These are phyloP conservation scores for Calameuta filiformis DNA, from an alignment of 2,888 invertebrate genomes.

Conservation along the genomic window DNA sequence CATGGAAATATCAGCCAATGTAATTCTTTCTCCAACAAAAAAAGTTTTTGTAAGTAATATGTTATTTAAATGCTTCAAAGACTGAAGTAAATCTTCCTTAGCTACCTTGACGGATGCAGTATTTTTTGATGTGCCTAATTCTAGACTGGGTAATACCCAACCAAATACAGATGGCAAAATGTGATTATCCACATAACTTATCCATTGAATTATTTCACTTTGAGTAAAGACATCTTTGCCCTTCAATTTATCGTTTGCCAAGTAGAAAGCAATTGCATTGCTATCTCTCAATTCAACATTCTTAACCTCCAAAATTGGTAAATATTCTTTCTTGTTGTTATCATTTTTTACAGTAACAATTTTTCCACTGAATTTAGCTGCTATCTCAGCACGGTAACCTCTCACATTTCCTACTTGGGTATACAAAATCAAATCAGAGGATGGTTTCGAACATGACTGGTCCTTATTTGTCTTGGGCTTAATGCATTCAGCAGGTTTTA, in stretches of 20 bases:
- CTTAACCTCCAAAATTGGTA: conserved; percentile 38
- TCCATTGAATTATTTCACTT: conserved; percentile 65
- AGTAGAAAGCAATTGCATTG: conserved; percentile 58
- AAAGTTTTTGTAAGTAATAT: conserved; percentile 59
- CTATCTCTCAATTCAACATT: conserved; percentile 47
- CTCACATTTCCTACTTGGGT: conserved; percentile 38
- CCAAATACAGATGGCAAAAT: conserved; percentile 55
- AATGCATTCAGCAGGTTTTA: not conserved
- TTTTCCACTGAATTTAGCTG: conserved; percentile 49
- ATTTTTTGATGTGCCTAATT: conserved; percentile 21
- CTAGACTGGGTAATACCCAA: conserved; percentile 43
- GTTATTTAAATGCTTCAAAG: conserved; percentile 52
- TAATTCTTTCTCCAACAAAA: conserved; percentile 63
- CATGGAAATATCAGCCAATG: conserved; percentile 64
- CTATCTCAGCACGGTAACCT: conserved; percentile 49
- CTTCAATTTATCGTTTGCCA: conserved; percentile 54
- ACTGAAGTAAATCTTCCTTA: conserved; percentile 46
- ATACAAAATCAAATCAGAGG: conserved; percentile 35
- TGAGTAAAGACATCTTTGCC: conserved; percentile 43
- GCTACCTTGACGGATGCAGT: conserved; percentile 29
- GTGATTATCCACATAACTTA: conserved; percentile 60
- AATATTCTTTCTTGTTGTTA: conserved; percentile 18
- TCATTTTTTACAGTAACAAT: conserved; percentile 34
- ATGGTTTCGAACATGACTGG: not conserved
- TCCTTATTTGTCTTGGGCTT: not conserved